These are phyloP conservation scores for Drosophila seguyi DNA, from an alignment of 1,140 invertebrate species.

Conservation along the genomic window DNA sequence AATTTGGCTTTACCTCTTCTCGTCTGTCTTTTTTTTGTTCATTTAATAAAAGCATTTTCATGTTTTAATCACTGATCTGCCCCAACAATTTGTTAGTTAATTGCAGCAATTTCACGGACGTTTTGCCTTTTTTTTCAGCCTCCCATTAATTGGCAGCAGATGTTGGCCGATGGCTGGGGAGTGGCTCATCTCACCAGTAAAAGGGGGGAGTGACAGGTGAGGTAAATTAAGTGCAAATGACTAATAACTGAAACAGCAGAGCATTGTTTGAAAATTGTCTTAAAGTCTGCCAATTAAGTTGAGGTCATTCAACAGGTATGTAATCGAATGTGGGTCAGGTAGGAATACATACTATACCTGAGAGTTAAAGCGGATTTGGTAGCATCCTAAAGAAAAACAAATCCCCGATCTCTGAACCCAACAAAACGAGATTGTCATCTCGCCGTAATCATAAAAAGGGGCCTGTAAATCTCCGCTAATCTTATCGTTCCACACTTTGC, in stretches of 20 bases:
- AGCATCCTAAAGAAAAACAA: background rate
- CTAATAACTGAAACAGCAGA: slow-evolving; percentile 23
- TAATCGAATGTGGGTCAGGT: slow-evolving; percentile 30
- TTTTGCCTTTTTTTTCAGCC: slow-evolving; percentile 30
- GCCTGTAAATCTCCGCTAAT: slow-evolving; percentile 18
- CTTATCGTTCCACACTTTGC: slow-evolving; percentile 17
- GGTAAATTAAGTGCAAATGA: slow-evolving; percentile 36
- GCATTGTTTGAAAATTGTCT: slow-evolving; percentile 17
- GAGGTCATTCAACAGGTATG: slow-evolving; percentile 43
- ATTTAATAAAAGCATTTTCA: slow-evolving; percentile 71
- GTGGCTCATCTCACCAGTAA: slow-evolving; percentile 17
- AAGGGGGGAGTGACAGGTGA: background rate
- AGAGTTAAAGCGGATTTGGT: background rate
- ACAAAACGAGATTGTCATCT: background rate
- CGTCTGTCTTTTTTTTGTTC: slow-evolving; percentile 7
- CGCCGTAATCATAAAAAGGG: slow-evolving; percentile 2
- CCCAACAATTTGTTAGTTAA: slow-evolving; percentile 78
- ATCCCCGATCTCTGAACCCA: slow-evolving; percentile 19
- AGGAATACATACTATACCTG: background rate
- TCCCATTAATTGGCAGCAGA: slow-evolving; percentile 36
- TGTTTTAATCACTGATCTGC: slow-evolving; percentile 78
- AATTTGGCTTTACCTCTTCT: slow-evolving; percentile 22
- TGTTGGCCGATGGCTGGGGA: slow-evolving; percentile 12
- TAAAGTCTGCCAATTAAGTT: slow-evolving; percentile 16
- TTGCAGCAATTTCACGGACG: slow-evolving; percentile 66